Conservation (phyloP, 1,140 invertebrate species). For the Physella acuta region DNA sequence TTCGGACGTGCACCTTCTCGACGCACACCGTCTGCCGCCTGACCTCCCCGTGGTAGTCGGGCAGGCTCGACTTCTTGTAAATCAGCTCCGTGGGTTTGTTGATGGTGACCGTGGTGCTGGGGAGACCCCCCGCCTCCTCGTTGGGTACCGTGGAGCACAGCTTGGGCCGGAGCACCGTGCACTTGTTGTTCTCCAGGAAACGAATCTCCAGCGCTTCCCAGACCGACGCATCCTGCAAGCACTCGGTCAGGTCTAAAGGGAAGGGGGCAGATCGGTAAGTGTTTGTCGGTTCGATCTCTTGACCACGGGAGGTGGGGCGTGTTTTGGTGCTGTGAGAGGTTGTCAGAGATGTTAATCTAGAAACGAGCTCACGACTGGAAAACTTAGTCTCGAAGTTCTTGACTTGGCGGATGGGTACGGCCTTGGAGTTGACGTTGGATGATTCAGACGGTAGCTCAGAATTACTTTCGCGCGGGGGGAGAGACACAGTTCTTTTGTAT, state of each 20-base stretch:
- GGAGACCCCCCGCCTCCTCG: not conserved
- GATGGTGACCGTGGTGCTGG: not conserved
- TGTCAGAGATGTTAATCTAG: not conserved
- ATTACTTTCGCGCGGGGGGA: not conserved
- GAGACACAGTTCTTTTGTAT: not conserved
- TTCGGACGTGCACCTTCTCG: conserved; percentile 13
- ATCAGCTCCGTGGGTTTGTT: not conserved
- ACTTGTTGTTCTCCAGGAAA: conserved; percentile 8
- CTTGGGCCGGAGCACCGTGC: conserved; percentile 1
- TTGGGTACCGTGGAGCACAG: not conserved
- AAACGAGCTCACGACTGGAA: too few species aligned
- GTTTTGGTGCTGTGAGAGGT: too few species aligned
- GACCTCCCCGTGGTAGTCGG: not conserved
- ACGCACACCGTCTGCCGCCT: conserved; percentile 9
- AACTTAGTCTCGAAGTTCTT: too few species aligned
- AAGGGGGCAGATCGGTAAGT: not conserved
- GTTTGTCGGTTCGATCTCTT: not conserved
- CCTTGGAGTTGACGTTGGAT: not conserved
- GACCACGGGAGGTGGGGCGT: not conserved
- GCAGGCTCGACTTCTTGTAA: not conserved
- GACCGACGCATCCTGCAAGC: not conserved
- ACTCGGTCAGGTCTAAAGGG: not conserved
- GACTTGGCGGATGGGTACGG: not conserved
- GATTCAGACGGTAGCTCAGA: not conserved
- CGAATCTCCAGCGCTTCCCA: conserved; percentile 23